Conservation (phyloP, 2,888 invertebrate species). For the Paralinhomoeus sp. region DNA sequence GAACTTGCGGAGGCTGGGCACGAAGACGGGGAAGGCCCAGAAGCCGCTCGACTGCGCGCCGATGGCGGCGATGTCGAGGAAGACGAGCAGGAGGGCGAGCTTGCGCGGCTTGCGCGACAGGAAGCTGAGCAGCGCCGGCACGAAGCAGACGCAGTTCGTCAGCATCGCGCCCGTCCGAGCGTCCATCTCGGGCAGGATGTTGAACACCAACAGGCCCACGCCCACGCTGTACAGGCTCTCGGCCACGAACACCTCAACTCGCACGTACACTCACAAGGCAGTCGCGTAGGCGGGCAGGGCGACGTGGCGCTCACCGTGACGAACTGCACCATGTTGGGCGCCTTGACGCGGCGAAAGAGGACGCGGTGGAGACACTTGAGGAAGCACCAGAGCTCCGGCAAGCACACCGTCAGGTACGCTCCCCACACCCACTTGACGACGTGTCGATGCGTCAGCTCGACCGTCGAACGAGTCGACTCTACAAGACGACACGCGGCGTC, state of each 20-base stretch:
- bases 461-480: no score
- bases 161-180: slow-evolving; percentile 84
- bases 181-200: slow-evolving; percentile 69
- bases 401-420: slow-evolving; percentile 24
- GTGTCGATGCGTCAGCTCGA: slow-evolving; percentile 16
- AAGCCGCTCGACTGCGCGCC: slow-evolving; percentile 70
- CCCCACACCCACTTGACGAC: slow-evolving; percentile 29
- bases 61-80: slow-evolving; percentile 52
- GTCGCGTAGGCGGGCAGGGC: no score
- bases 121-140: slow-evolving; percentile 45
- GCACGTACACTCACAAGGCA: neutral
- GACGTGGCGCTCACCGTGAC: slow-evolving; percentile 14
- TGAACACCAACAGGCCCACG: slow-evolving; percentile 58
- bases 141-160: slow-evolving; percentile 74
- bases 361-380: slow-evolving; percentile 23
- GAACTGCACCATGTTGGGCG: slow-evolving; percentile 19
- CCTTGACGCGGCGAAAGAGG: slow-evolving; percentile 25
- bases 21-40: slow-evolving; percentile 54
- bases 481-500: no score
- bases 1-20: slow-evolving; percentile 15
- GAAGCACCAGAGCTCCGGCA: slow-evolving; percentile 27
- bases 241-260: slow-evolving; percentile 43
- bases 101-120: slow-evolving; percentile 32
- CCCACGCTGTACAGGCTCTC: slow-evolving; percentile 74
- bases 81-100: slow-evolving; percentile 16